These are phyloP conservation scores for Macropis europaea DNA, from an alignment of 2,888 invertebrate species.

Conservation along the genomic window DNA sequence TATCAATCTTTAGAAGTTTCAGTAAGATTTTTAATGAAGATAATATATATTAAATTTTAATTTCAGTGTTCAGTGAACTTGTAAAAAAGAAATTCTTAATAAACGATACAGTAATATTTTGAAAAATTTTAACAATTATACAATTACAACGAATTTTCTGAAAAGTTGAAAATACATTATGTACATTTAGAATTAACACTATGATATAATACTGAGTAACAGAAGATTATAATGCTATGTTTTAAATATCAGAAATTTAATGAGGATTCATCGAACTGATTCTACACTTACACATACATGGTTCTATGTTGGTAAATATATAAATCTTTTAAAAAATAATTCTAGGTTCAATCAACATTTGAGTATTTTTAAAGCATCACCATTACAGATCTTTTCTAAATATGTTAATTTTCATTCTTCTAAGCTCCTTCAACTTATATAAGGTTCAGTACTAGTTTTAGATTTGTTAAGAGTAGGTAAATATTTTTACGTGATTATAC, in stretches of 20 bases:
- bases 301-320: slow-evolving; percentile 6
- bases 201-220: neutral
- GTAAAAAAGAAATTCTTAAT: neutral
- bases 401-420: slow-evolving; percentile 58
- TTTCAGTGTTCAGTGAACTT: neutral
- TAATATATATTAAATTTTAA: neutral
- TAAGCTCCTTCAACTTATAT: slow-evolving; percentile 56
- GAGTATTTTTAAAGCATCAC: slow-evolving; percentile 20
- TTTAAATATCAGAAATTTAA: slow-evolving; percentile 14
- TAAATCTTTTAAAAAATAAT: slow-evolving; percentile 14
- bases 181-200: neutral
- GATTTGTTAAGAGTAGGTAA: slow-evolving; percentile 65
- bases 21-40: slow-evolving; percentile 8
- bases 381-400: slow-evolving; percentile 21
- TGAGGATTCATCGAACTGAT: slow-evolving; percentile 61
- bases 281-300: slow-evolving; percentile 4
- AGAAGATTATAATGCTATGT: neutral
- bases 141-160: neutral
- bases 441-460: slow-evolving; percentile 61
- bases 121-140: neutral
- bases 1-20: slow-evolving; percentile 3
- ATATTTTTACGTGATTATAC: slow-evolving; percentile 61
- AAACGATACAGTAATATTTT: neutral
- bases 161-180: neutral
- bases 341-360: neutral